Percentiles rank a stretch among this genome's conserved stretches.
These are phyloP conservation scores for Pimpla rufipes DNA, from an alignment of 2,888 invertebrate genomes.

Conservation along the genomic window DNA sequence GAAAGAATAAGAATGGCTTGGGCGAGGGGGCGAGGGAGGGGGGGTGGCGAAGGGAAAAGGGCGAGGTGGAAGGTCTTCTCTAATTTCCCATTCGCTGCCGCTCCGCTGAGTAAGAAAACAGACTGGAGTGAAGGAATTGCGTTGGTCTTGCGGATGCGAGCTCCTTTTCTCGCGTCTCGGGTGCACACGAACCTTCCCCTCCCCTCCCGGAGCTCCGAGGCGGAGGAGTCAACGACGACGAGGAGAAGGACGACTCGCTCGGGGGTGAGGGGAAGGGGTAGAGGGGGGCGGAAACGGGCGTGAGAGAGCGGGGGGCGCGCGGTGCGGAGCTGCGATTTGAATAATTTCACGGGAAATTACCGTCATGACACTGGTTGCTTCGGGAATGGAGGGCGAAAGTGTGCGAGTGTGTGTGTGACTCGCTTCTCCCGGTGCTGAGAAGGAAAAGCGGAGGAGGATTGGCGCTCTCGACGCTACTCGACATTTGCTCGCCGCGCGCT, in stretches of 20 bases:
- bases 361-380: slow-evolving; percentile 78
- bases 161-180: slow-evolving; percentile 43
- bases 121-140: slow-evolving; percentile 37
- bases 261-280: no score
- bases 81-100: slow-evolving; percentile 58
- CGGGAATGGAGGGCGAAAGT: slow-evolving; percentile 50
- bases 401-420: slow-evolving; percentile 19
- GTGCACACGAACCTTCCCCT: slow-evolving; percentile 8
- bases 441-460: slow-evolving; percentile 21
- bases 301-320: slow-evolving; percentile 30
- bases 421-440: slow-evolving; percentile 16
- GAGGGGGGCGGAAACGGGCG: no score
- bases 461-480: slow-evolving; percentile 10
- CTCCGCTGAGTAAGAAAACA: slow-evolving; percentile 57
- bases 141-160: slow-evolving; percentile 22
- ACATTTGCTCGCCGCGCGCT: slow-evolving; percentile 37
- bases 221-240: background rate
- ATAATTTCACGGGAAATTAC: slow-evolving; percentile 79
- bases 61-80: slow-evolving; percentile 25
- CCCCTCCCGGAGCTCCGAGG: background rate
- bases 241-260: no score
- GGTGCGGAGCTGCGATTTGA: slow-evolving; percentile 72
- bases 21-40: background rate
- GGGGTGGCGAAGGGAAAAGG: background rate
- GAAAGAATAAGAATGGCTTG: slow-evolving; percentile 27